Evolutionary conservation across 2,113 vertebrate species (phyloP).

Genomic region (Notiomystis cincta): DNA sequence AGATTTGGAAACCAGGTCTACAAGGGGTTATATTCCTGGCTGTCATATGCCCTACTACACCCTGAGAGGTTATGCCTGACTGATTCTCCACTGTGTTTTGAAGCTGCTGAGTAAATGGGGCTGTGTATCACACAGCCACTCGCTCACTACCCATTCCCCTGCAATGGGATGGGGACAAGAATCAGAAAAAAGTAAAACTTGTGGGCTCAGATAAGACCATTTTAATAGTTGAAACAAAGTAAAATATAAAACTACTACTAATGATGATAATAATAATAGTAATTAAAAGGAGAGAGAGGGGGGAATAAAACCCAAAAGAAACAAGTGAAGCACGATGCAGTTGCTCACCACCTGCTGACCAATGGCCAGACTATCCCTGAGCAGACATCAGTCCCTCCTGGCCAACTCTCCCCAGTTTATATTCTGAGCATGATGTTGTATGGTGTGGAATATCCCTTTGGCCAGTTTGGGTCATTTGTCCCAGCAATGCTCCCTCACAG

Average conservation of each 20-base stretch:
- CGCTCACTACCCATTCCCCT: accelerated
- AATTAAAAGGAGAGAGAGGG: not conserved
- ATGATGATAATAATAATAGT: not conserved
- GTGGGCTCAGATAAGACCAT: not conserved
- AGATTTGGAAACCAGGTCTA: not conserved
- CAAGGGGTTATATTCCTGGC: not conserved
- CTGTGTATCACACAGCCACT: not conserved
- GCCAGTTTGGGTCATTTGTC: not conserved
- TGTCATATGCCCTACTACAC: not conserved
- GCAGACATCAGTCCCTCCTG: not conserved
- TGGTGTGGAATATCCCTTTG: not conserved
- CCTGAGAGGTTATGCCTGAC: not conserved
- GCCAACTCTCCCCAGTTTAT: not conserved
- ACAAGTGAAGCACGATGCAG: not conserved
- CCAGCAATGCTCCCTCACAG: not conserved
- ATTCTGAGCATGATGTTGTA: not conserved
- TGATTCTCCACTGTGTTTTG: not conserved
- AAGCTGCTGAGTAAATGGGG: not conserved
- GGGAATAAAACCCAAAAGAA: not conserved
- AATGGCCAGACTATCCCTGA: not conserved
- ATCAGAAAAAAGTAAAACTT: not conserved
- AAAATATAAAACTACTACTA: not conserved
- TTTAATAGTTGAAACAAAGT: not conserved
- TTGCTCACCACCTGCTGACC: not conserved
- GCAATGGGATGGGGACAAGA: not conserved